Evolutionary conservation across 2,113 vertebrate genomes (phyloP), one percentile per base, ranked within the genome.

Genomic region (Otis tarda): DNA sequence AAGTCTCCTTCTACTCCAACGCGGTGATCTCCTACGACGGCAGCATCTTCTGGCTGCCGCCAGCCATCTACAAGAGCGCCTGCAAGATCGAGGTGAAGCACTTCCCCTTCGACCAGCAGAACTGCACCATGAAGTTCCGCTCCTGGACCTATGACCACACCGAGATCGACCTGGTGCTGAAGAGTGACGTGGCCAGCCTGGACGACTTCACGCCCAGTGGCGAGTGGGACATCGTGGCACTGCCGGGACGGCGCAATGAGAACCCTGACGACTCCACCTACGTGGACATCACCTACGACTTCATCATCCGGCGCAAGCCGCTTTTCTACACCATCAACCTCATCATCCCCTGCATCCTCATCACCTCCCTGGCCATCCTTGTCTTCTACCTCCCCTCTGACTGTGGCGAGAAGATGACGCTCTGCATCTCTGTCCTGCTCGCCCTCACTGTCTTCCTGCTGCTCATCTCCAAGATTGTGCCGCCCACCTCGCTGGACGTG

Each of bases 241-340:
- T 99, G 73, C 99, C 99, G 0, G 99, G 99, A 7, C 97, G 99
- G 41, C 98, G 99, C 59, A 99, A 99, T 1, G 99, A 99, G 97
- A 99, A 99, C 97, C 99, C 99, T 0, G 98, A 98, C 0, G 99
- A 99, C 95, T 98, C 99, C 77, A 98, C 99, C 64, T 99, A 99
- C 6, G 99, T 99, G 95, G 99, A 99, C 95, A 99, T 99, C 98
- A 99, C 99, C 0, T 99, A 99, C 0, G 99, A 99, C 97, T 99
- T 99, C 97, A 99, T 99, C 85, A 99, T 99, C 60, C 98, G 99
- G 52, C 98, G 99, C 87, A 99, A 99, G 94, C 99, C 99, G 0
- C 99, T 99, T 67, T 99, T 99, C 97, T 99, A 99, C 97, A 99
- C 99, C 94, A 99, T 99, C 97, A 99, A 99, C 96, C 99, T 99